These are phyloP conservation scores for Empis stercorea DNA, from an alignment of 2,888 invertebrate genomes.

Conservation along the genomic window DNA sequence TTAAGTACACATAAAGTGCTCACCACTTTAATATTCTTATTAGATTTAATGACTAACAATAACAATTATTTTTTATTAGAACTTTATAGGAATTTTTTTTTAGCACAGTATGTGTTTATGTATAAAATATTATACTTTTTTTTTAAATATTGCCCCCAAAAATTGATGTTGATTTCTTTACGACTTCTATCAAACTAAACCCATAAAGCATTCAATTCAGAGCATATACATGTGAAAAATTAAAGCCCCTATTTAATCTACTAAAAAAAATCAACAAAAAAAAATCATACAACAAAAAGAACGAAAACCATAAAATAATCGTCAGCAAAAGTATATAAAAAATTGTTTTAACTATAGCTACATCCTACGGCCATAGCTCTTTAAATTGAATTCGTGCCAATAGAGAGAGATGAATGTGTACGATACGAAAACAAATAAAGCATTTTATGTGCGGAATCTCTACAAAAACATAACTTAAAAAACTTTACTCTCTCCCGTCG, in stretches of 20 bases:
- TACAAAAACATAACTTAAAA: no score
- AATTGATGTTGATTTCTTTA: slow-evolving; percentile 39
- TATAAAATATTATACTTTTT: no score
- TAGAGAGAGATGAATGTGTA: background rate
- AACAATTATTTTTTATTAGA: no score
- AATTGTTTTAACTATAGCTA: background rate
- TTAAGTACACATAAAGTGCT: no score
- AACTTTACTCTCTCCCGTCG: no score
- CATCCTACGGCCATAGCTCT: background rate
- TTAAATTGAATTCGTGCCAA: background rate
- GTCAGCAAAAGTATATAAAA: background rate
- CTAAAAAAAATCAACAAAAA: slow-evolving; percentile 5
- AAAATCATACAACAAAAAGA: slow-evolving; percentile 1
- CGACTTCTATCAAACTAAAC: slow-evolving; percentile 41
- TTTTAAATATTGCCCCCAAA: slow-evolving; percentile 15
- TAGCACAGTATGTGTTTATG: no score
- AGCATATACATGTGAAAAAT: slow-evolving; percentile 38
- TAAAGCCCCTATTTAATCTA: slow-evolving; percentile 20
- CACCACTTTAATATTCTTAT: no score
- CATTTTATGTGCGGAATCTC: background rate
- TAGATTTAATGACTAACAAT: no score
- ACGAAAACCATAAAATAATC: slow-evolving; percentile 2
- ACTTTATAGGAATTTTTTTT: no score
- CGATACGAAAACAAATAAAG: background rate
- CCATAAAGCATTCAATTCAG: slow-evolving; percentile 40